These are phyloP conservation scores for Oriolus oriolus DNA, from an alignment of 2,113 vertebrate species.

Conservation along the genomic window DNA sequence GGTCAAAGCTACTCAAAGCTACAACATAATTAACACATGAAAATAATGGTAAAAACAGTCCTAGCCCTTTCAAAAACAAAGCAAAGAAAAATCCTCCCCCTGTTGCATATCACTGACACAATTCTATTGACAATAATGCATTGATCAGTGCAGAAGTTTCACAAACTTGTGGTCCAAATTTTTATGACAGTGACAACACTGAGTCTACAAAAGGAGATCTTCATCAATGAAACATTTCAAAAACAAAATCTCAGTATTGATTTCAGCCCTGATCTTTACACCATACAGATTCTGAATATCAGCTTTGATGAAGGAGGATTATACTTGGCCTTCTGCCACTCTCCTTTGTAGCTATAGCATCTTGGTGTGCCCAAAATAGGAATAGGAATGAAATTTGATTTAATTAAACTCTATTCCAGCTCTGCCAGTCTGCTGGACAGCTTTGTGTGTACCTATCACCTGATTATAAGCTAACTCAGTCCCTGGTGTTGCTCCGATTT, in stretches of 20 bases:
- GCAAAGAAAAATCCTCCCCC: background rate
- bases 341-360: background rate
- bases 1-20: background rate
- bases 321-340: background rate
- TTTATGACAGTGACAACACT: background rate
- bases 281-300: background rate
- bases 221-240: background rate
- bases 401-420: background rate
- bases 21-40: background rate
- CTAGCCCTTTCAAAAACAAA: background rate
- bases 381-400: background rate
- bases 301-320: background rate
- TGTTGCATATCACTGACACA: background rate
- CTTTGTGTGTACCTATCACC: background rate
- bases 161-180: background rate
- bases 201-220: background rate
- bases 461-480: background rate
- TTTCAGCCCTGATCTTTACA: background rate
- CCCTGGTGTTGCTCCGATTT: background rate
- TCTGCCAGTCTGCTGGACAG: background rate
- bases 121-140: background rate
- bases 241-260: background rate
- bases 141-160: background rate
- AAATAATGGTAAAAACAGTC: background rate
- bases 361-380: background rate